Percentiles rank a stretch among this genome's conserved stretches.
phyloP scores from a whole-genome alignment of 1,140 invertebrate species.

The Drosophila takahashii region DNA sequence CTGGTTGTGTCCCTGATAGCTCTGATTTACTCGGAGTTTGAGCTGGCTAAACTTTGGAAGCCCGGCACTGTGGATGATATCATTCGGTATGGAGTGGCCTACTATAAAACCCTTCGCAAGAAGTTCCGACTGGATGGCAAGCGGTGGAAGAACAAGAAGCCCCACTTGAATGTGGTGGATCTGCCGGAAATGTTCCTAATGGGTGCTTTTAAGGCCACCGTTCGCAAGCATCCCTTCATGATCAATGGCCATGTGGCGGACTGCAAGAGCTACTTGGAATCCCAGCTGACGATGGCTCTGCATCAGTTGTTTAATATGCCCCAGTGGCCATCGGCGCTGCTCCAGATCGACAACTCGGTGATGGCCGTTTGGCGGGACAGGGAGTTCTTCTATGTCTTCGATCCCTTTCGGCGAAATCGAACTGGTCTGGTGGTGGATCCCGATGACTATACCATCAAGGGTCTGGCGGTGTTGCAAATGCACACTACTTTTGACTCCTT shows the following conservation, averaged over 20 bases:
- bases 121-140: slow-evolving; percentile 73
- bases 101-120: slow-evolving; percentile 72
- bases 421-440: slow-evolving; percentile 73
- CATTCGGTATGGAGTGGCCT: slow-evolving; percentile 68
- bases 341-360: slow-evolving; percentile 84
- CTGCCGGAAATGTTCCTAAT: slow-evolving; percentile 78
- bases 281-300: slow-evolving; percentile 76
- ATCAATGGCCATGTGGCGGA: slow-evolving; percentile 75
- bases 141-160: slow-evolving; percentile 75
- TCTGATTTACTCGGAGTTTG: slow-evolving; percentile 73
- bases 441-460: slow-evolving; percentile 73
- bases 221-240: slow-evolving; percentile 72
- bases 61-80: slow-evolving; percentile 72
- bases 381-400: slow-evolving; percentile 85
- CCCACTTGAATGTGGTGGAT: slow-evolving; percentile 76
- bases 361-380: slow-evolving; percentile 85
- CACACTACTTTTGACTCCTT: slow-evolving; percentile 79
- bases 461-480: slow-evolving; percentile 71
- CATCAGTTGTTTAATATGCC: slow-evolving; percentile 79
- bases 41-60: slow-evolving; percentile 64
- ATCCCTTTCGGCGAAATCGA: slow-evolving; percentile 83
- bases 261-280: slow-evolving; percentile 71
- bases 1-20: slow-evolving; percentile 72
- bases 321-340: slow-evolving; percentile 81
- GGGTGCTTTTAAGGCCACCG: slow-evolving; percentile 75